These are phyloP conservation scores for Neelides folsomi DNA, from an alignment of 2,888 invertebrate species.

Conservation along the genomic window DNA sequence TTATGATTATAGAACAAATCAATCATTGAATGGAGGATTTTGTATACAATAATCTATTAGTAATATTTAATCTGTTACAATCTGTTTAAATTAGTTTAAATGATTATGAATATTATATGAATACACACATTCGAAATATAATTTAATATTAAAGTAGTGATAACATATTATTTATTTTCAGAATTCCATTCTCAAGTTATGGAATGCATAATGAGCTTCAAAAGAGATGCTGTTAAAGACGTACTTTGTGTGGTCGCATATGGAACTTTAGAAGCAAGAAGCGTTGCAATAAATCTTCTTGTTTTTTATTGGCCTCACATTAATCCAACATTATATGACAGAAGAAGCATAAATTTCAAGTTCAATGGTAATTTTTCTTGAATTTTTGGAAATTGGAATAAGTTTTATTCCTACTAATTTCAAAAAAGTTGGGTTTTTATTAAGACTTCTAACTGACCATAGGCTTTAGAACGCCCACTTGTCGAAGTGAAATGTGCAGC, in stretches of 20 bases:
- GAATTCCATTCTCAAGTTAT: constrained; percentile 92
- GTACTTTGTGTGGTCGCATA: constrained; percentile 90
- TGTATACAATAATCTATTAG: no score
- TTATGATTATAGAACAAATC: no score
- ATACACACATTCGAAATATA: no score
- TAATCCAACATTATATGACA: constrained; percentile 81
- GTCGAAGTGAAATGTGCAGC: constrained; percentile 76
- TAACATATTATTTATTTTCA: no score
- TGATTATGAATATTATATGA: no score
- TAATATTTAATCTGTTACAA: no score
- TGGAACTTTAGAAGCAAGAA: constrained; percentile 81
- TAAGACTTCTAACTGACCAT: no score
- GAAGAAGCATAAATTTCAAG: constrained; percentile 73
- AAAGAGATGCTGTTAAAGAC: constrained; percentile 79
- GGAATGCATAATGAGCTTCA: constrained; percentile 89
- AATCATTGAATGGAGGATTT: no score
- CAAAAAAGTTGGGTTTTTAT: no score
- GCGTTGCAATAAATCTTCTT: constrained; percentile 90
- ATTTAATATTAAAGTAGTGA: no score
- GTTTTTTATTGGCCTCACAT: constrained; percentile 99
- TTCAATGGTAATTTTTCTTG: constrained; percentile 54
- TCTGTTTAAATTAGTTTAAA: no score
- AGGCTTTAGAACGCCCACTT: constrained; percentile 46
- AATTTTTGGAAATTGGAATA: constrained; percentile 3
- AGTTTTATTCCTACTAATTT: constrained; percentile 1